Conservation (phyloP, 92 coral and sea anemone species). For the Porites cylindrica region DNA sequence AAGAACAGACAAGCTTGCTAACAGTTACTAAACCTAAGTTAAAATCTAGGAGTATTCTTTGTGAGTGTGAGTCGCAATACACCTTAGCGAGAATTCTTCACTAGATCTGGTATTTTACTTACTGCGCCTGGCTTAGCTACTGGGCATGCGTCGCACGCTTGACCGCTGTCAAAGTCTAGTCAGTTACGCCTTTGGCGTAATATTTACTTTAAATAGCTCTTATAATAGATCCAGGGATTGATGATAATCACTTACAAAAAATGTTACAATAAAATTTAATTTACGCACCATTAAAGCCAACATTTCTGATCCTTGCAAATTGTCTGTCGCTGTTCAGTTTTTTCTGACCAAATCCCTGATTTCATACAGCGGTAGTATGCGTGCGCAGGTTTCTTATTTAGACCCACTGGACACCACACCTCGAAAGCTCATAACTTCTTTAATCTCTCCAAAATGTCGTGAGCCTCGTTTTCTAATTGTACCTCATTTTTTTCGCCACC, state of each 20-base stretch:
- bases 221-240: not conserved
- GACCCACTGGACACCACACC: not conserved
- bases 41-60: too few relatives aligned
- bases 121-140: not conserved
- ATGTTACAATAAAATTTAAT: not conserved
- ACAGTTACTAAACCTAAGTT: too few relatives aligned
- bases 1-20: too few relatives aligned
- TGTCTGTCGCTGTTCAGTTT: too few relatives aligned
- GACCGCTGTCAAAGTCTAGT: not conserved
- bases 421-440: constrained; percentile 68
- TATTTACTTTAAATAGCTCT: not conserved
- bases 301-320: not conserved
- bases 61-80: too few relatives aligned
- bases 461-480: constrained; percentile 83
- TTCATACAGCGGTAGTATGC: not conserved
- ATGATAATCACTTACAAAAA: not conserved
- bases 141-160: not conserved
- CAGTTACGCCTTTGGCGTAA: not conserved
- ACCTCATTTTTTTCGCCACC: constrained; percentile 49
- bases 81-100: too few relatives aligned
- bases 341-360: not conserved
- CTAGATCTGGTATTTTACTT: too few relatives aligned
- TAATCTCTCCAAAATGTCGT: constrained; percentile 84
- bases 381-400: not conserved
- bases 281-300: not conserved